phyloP scores from a whole-genome alignment of 1,140 invertebrate genomes.

The Rhynchophorus ferrugineus region DNA sequence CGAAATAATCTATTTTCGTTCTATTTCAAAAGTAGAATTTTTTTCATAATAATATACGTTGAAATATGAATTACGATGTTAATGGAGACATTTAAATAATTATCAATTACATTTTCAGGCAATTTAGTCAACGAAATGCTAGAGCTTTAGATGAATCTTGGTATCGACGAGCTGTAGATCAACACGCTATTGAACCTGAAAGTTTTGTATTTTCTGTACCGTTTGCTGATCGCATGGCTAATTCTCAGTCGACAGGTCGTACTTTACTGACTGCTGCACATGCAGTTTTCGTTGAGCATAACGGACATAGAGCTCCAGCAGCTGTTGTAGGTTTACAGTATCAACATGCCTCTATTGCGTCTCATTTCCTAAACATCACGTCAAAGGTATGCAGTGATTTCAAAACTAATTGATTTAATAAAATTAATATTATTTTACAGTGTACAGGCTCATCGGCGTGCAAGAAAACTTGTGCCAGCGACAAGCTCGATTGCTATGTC shows the following conservation, averaged over 20 bases:
- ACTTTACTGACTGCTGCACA: constrained; percentile 81
- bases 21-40: too few species aligned
- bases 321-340: constrained; percentile 86
- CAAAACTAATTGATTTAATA: too few species aligned
- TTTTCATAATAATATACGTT: too few species aligned
- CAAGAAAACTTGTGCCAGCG: constrained; percentile 76
- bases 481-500: constrained; percentile 84
- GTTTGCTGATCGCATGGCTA: constrained; percentile 62
- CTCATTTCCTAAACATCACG: constrained; percentile 79
- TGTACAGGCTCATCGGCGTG: constrained; percentile 63
- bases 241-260: constrained; percentile 40
- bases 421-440: constrained; percentile 41
- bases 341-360: constrained; percentile 67
- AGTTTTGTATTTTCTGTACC: constrained; percentile 90
- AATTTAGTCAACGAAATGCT: constrained; percentile 73
- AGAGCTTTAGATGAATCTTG: constrained; percentile 83
- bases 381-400: constrained; percentile 68
- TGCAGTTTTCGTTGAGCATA: constrained; percentile 80
- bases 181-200: constrained; percentile 74
- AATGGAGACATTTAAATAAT: too few species aligned
- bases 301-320: constrained; percentile 75
- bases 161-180: constrained; percentile 89
- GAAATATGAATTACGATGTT: too few species aligned
- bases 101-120: constrained; percentile 44
- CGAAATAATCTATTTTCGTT: too few species aligned